phyloP scores from a whole-genome alignment of 1,140 invertebrate genomes.

The Magallana angulata region DNA sequence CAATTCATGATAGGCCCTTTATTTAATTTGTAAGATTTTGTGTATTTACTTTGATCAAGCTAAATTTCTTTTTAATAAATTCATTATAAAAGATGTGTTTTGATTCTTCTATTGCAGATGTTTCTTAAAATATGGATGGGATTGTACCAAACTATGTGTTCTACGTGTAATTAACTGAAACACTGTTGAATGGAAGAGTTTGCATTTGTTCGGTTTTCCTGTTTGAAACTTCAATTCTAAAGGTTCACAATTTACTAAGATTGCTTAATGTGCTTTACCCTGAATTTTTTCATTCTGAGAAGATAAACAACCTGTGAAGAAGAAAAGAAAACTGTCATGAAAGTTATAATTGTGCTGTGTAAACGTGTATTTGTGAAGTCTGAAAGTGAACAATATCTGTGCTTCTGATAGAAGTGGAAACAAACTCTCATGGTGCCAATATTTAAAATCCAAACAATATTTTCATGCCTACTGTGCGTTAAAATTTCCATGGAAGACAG shows the following conservation, averaged over 20 bases:
- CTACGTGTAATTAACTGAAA: not conserved
- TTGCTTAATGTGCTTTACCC: not conserved
- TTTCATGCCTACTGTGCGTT: not conserved
- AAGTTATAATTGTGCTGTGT: conserved; percentile 1
- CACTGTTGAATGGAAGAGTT: conserved; percentile 22
- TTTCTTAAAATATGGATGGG: conserved; percentile 5
- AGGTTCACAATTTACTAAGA: conserved; percentile 11
- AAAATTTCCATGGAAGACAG: not conserved
- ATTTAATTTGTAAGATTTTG: too few species aligned
- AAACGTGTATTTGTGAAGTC: conserved; percentile 17
- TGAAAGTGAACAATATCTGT: not conserved
- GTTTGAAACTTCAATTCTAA: not conserved
- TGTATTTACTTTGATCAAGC: not conserved
- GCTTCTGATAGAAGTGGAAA: conserved; percentile 4
- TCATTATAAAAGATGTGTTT: not conserved
- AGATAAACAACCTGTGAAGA: not conserved
- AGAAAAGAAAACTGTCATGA: not conserved
- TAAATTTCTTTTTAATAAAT: not conserved
- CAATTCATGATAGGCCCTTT: too few species aligned
- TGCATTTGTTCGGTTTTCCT: not conserved
- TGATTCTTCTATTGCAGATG: not conserved
- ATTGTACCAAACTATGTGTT: conserved; percentile 15
- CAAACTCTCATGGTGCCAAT: conserved; percentile 27
- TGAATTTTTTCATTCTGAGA: not conserved
- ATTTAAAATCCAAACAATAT: conserved; percentile 3